Conservation (phyloP, 2,797 vertebrate species). For the Choloepus didactylus region DNA sequence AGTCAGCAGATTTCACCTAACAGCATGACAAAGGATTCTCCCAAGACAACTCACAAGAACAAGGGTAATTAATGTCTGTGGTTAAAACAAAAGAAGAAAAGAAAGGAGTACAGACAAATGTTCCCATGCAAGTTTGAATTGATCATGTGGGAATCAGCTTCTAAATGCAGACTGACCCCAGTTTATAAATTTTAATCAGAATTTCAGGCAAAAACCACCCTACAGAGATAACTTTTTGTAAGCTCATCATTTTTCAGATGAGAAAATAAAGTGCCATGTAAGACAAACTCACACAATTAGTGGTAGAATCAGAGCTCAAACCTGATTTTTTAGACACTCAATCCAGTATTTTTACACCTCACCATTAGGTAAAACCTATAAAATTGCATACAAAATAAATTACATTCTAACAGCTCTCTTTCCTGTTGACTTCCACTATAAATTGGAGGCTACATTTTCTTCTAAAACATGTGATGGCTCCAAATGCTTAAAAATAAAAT, state of each 20-base stretch:
- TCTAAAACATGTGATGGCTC: conserved; percentile 31
- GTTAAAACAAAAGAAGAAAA: background rate
- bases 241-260: conserved; percentile 19
- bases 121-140: background rate
- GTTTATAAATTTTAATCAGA: background rate
- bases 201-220: background rate
- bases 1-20: background rate
- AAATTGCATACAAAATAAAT: background rate
- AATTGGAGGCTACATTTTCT: background rate
- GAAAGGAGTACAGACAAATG: fast-evolving
- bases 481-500: conserved; percentile 19
- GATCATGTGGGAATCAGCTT: background rate
- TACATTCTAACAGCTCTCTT: background rate
- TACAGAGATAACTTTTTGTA: background rate
- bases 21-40: background rate
- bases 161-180: background rate
- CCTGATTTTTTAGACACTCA: background rate
- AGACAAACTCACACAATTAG: background rate
- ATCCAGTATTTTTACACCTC: background rate
- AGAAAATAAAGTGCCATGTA: background rate
- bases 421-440: background rate
- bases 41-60: background rate
- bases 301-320: background rate
- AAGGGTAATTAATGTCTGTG: background rate
- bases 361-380: background rate